Conservation (phyloP, 2,113 vertebrate genomes). For the Craseonycteris thonglongyai region DNA sequence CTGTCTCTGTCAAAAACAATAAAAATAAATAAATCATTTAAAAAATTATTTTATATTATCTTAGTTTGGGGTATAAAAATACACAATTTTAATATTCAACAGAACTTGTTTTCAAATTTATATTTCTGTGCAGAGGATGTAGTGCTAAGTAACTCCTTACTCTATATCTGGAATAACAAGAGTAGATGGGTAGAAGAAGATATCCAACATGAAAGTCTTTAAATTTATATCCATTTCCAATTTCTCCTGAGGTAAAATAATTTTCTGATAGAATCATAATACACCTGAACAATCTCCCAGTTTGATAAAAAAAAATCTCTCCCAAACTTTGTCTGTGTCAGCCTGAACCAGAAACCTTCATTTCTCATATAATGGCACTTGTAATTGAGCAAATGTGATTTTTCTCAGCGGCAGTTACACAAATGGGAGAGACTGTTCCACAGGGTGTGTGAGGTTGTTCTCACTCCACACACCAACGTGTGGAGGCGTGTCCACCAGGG, state of each 20-base stretch:
- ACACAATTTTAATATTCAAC: neutral
- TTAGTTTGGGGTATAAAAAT: neutral
- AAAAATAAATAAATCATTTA: too few relatives aligned
- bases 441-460: neutral
- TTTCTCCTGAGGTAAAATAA: neutral
- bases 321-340: neutral
- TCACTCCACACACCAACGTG: neutral
- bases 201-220: neutral
- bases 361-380: neutral
- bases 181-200: neutral
- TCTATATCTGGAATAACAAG: neutral
- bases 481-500: neutral
- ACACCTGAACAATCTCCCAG: neutral
- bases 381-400: neutral
- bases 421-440: neutral
- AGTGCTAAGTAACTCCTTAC: neutral
- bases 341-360: neutral
- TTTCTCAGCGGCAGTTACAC: too few relatives aligned
- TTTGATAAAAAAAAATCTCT: neutral
- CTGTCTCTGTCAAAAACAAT: too few relatives aligned
- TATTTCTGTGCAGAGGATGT: neutral
- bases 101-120: neutral
- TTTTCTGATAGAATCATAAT: neutral
- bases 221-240: neutral
- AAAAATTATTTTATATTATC: too few relatives aligned